Evolutionary conservation across 2,888 invertebrate genomes (phyloP).

Genomic region (Acronicta aceris): DNA sequence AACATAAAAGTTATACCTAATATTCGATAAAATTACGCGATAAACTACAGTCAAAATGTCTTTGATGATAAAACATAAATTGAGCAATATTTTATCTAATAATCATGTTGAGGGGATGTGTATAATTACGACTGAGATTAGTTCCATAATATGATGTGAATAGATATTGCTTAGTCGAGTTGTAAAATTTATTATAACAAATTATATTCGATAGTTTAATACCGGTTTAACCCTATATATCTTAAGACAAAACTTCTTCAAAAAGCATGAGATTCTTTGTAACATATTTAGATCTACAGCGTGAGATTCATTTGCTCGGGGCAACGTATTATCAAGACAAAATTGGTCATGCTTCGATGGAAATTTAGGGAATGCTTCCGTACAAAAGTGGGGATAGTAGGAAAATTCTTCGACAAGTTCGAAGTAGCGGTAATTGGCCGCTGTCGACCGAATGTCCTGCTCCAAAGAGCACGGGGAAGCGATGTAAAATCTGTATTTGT

Average conservation of each 20-base stretch:
- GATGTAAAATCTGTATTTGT: conserved; percentile 91
- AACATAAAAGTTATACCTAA: neutral
- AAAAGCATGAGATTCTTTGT: conserved; percentile 82
- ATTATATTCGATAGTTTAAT: conserved; percentile 45
- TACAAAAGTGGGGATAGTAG: conserved; percentile 94
- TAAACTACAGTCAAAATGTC: conserved; percentile 5
- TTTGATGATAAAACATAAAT: conserved; percentile 37
- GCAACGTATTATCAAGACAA: conserved; percentile 65
- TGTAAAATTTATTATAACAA: conserved; percentile 26
- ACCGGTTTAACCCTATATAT: conserved; percentile 76
- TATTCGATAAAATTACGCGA: neutral
- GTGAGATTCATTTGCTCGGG: conserved; percentile 73
- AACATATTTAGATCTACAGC: conserved; percentile 75
- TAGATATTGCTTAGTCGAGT: conserved; percentile 25
- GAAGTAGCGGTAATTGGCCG: conserved; percentile 79
- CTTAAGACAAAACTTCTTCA: conserved; percentile 81
- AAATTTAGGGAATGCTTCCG: conserved; percentile 92
- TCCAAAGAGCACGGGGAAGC: conserved; percentile 92
- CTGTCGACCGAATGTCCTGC: conserved; percentile 85
- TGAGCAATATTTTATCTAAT: conserved; percentile 45
- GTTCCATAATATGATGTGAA: conserved; percentile 18
- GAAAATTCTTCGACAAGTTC: conserved; percentile 86
- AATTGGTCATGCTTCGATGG: conserved; percentile 73
- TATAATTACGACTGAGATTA: conserved; percentile 9
- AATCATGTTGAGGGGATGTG: conserved; percentile 40